Base-by-base conservation (phyloP, 2,797 vertebrate species). In the Poeciliopsis presidionis region DNA sequence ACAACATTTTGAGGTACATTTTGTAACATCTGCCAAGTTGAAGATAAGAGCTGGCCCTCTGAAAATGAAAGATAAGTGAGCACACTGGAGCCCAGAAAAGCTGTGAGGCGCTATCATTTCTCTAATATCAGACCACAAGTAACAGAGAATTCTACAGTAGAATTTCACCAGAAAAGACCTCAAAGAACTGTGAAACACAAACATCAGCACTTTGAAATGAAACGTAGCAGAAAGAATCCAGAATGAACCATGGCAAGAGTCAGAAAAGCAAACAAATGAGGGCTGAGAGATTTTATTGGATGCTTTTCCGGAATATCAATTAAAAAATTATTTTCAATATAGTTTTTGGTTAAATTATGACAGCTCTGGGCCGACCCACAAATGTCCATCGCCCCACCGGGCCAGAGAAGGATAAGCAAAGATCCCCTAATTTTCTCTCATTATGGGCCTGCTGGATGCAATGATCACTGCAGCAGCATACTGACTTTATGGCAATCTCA, bases 11-110 rank as follows among this genome's bases (percentile, higher is more conserved):
- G 14, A 61, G 81, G 78, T 9, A 83, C 72, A 86, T 84, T 80
- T 80, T 83, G 75, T 81, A 82, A 87, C 80, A 74, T 46, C 69
- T 80, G 59, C 76, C 55, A 53, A 75, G 57, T 69, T 41, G 36
- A 73, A 86, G 83, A 91, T 90, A 90, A 81, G 61, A 55, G 49
- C 63, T 22, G 33, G 74, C 80, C 79, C 79, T 75, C 82, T 92
- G 89, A 70, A 11, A 47, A 39, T 33, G 65, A 65, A 22, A 90
- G 91, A 93, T 93, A 93, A 91, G 85, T 81, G 41, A 73, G 71
- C 70, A 47, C 73, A 83, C 74, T 53, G 13, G 46, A 76, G 59
- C 61, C 53, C 70, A 82, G 36, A 80, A 72, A 73, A 82, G 76
- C 74, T 83, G 51, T 76, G 79, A 69, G 61, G 76, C 84, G 72